Percentiles rank a stretch among this genome's conserved stretches.
Conservation (phyloP, 2,888 invertebrate species). For the Acrobeloides nanus region DNA sequence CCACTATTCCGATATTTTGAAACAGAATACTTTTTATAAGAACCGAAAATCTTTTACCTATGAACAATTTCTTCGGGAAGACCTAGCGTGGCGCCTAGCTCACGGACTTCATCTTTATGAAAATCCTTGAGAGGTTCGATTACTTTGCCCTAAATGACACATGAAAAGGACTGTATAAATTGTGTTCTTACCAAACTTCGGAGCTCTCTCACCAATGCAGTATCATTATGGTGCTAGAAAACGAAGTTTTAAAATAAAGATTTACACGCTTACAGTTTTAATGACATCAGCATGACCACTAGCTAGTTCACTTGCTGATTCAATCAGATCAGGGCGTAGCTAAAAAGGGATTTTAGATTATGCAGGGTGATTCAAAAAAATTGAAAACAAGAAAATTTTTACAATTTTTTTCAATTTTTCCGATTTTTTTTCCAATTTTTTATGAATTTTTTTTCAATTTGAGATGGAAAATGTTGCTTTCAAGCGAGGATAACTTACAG, state of each 20-base stretch:
- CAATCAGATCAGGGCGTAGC: slow-evolving; percentile 93
- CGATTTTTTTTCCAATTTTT: too few relatives aligned
- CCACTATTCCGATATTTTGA: too few relatives aligned
- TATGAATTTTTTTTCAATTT: background rate
- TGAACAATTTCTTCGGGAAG: slow-evolving; percentile 77
- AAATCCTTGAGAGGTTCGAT: slow-evolving; percentile 97
- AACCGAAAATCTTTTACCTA: slow-evolving; percentile 53
- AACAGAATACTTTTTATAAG: too few relatives aligned
- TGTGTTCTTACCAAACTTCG: slow-evolving; percentile 56
- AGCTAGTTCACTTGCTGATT: slow-evolving; percentile 81
- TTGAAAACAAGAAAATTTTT: too few relatives aligned
- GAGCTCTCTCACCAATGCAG: slow-evolving; percentile 77
- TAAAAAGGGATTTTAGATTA: too few relatives aligned
- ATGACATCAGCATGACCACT: slow-evolving; percentile 83
- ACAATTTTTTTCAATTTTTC: too few relatives aligned
- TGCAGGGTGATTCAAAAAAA: too few relatives aligned
- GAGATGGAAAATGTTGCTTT: slow-evolving; percentile 58
- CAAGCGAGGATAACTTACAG: slow-evolving; percentile 19
- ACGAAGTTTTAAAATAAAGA: too few relatives aligned
- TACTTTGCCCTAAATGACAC: slow-evolving; percentile 66
- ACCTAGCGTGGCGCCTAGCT: slow-evolving; percentile 79
- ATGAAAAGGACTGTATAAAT: background rate
- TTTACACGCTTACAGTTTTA: too few relatives aligned
- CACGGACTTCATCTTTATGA: slow-evolving; percentile 92
- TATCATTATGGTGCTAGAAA: slow-evolving; percentile 99